Evolutionary conservation across 2,888 invertebrate species (phyloP).

Genomic region (Physocephala rufipes): DNA sequence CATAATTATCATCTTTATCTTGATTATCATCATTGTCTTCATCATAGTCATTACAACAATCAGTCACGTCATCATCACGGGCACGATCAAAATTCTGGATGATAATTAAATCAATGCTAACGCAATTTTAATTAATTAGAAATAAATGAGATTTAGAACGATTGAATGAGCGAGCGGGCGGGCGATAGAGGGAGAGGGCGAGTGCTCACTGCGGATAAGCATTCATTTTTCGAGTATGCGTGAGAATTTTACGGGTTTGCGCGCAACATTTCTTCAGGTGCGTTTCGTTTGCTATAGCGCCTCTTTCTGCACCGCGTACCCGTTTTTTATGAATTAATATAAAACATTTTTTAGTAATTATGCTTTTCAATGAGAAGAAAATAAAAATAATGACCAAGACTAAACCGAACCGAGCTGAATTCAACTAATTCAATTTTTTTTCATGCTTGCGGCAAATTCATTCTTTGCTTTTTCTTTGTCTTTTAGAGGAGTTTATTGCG

Average conservation of each 20-base stretch:
- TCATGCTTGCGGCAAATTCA: too few relatives aligned
- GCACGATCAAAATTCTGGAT: not conserved
- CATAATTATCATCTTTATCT: too few relatives aligned
- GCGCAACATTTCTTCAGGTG: conserved; percentile 5
- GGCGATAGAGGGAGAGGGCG: too few relatives aligned
- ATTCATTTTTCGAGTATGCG: conserved; percentile 9
- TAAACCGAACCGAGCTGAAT: too few relatives aligned
- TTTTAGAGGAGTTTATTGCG: too few relatives aligned
- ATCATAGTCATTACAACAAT: not conserved
- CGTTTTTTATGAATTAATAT: conserved; percentile 9
- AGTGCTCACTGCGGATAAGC: conserved; percentile 18
- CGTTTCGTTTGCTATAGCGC: not conserved
- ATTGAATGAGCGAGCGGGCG: too few relatives aligned
- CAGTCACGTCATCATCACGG: not conserved
- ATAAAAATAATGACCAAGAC: not conserved
- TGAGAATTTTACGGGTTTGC: conserved; percentile 22
- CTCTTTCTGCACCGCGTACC: not conserved
- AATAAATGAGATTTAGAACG: not conserved
- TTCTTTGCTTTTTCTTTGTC: too few relatives aligned
- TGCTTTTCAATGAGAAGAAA: not conserved
- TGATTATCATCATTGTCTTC: not conserved
- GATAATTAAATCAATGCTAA: conserved; percentile 14
- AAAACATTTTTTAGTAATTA: too few relatives aligned
- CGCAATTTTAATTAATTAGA: not conserved
- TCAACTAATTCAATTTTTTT: conserved; percentile 19